Percentiles rank a stretch among this genome's conserved stretches.
These are phyloP conservation scores for Pinctada fucata DNA, from an alignment of 2,888 invertebrate genomes.

Conservation along the genomic window DNA sequence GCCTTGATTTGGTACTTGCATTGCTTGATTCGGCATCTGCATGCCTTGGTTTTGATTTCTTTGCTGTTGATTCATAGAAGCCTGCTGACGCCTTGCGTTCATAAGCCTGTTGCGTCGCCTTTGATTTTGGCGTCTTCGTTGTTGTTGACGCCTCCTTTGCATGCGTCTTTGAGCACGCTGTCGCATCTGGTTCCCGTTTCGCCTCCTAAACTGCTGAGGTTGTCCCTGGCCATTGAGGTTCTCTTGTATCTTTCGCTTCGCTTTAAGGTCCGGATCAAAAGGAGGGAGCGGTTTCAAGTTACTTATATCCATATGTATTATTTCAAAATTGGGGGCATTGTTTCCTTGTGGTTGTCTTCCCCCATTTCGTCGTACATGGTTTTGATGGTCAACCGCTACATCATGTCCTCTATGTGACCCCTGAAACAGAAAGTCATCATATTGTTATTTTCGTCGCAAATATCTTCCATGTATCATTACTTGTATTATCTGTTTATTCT, in stretches of 20 bases:
- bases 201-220: not conserved
- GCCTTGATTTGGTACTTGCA: not conserved
- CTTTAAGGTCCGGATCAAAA: not conserved
- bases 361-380: not conserved
- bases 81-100: not conserved
- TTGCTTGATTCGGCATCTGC: not conserved
- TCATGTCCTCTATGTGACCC: not conserved
- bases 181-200: not conserved
- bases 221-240: not conserved
- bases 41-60: not conserved
- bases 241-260: not conserved
- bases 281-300: slow-evolving; percentile 15
- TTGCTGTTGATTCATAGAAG: not conserved
- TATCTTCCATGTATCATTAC: too few relatives aligned
- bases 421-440: not conserved
- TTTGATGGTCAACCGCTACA: not conserved
- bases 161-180: not conserved
- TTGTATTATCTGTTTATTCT: too few relatives aligned
- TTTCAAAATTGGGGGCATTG: not conserved
- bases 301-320: slow-evolving; percentile 27
- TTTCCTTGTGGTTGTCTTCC: not conserved
- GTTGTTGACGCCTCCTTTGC: not conserved
- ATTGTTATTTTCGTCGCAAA: too few relatives aligned
- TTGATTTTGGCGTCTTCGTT: not conserved
- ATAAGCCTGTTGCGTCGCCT: not conserved